Percentiles rank a stretch among this genome's conserved stretches.
Conservation (phyloP, 2,888 invertebrate genomes). For the Emmelina monodactyla region DNA sequence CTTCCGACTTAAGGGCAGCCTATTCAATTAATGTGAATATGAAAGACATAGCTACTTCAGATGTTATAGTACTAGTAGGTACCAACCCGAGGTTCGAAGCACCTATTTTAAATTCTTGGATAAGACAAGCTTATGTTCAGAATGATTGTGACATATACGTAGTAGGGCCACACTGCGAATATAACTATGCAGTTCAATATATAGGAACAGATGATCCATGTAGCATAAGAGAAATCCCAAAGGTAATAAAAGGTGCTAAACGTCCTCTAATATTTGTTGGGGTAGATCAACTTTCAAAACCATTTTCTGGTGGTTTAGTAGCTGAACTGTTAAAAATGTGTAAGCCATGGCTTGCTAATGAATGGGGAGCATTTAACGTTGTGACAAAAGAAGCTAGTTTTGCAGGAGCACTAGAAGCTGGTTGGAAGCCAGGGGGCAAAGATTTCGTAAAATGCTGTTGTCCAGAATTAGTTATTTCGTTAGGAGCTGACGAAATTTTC, state of each 20-base stretch:
- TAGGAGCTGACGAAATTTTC: conserved; percentile 91
- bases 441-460: conserved; percentile 63
- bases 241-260: conserved; percentile 25
- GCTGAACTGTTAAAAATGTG: background rate
- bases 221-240: conserved; percentile 19
- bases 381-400: conserved; percentile 91
- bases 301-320: conserved; percentile 14
- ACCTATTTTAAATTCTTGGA: conserved; percentile 91
- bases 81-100: conserved; percentile 98
- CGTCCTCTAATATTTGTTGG: conserved; percentile 47
- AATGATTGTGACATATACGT: conserved; percentile 87
- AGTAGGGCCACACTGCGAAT: conserved; percentile 88
- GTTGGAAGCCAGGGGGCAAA: conserved; percentile 80
- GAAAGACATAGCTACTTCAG: conserved; percentile 78
- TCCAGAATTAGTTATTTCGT: conserved; percentile 82
- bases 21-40: conserved; percentile 65
- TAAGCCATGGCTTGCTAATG: background rate
- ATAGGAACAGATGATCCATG: conserved; percentile 23
- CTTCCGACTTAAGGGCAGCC: conserved; percentile 35
- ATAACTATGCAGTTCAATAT: conserved; percentile 73
- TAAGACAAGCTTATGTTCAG: conserved; percentile 90
- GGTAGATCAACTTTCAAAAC: conserved; percentile 27
- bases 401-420: conserved; percentile 94
- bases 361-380: conserved; percentile 78
- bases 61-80: conserved; percentile 89